A percentile compares a stretch with the other conserved stretches of the same genome.
Evolutionary conservation across 1,140 invertebrate species (phyloP).

Genomic region (Chrysomallon squamiferum): DNA sequence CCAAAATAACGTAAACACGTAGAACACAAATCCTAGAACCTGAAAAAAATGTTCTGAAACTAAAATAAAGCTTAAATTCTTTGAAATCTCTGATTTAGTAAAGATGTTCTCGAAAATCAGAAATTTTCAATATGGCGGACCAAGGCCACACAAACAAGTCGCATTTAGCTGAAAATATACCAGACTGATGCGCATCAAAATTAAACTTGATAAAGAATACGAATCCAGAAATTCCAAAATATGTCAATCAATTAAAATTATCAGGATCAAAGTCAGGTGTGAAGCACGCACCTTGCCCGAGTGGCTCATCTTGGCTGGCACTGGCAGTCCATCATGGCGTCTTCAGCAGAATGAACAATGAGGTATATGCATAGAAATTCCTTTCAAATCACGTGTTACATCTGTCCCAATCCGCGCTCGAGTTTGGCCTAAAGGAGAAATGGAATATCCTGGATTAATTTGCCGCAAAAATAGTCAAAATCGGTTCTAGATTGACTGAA

Average conservation of each 20-base stretch:
- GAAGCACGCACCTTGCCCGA: constrained; percentile 9
- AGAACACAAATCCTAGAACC: background rate
- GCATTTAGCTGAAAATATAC: background rate
- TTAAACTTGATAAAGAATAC: background rate
- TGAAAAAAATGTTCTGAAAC: background rate
- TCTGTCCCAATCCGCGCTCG: constrained; percentile 27
- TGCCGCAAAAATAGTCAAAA: background rate
- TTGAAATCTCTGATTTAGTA: background rate
- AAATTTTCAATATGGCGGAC: constrained; percentile 23
- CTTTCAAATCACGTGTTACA: constrained; percentile 35
- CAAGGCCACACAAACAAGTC: constrained; percentile 1
- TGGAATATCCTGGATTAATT: constrained; percentile 6
- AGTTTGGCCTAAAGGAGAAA: constrained; percentile 22
- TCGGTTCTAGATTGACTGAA: background rate
- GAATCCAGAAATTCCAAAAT: constrained; percentile 1
- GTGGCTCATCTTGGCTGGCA: constrained; percentile 30
- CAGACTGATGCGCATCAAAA: background rate
- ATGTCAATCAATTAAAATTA: constrained; percentile 2
- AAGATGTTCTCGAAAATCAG: constrained; percentile 1
- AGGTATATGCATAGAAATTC: constrained; percentile 26
- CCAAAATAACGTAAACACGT: background rate
- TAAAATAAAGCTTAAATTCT: background rate
- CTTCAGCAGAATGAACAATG: constrained; percentile 23
- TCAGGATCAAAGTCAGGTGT: background rate
- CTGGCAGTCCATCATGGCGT: constrained; percentile 23